phyloP scores from a whole-genome alignment of 1,140 invertebrate species.

The Conus ventricosus region DNA sequence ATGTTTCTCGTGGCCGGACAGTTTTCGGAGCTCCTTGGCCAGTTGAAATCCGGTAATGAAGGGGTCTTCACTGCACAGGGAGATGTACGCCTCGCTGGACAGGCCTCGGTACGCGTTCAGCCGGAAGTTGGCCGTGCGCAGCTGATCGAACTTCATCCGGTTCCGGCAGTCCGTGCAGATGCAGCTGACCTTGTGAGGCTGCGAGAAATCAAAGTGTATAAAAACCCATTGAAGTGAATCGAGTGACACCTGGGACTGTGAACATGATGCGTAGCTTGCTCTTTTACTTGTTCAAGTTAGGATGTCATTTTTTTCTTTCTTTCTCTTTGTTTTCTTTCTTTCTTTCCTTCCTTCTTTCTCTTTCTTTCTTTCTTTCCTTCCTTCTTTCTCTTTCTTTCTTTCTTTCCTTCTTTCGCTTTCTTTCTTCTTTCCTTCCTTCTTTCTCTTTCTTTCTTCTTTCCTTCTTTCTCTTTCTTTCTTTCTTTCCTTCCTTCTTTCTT shows the following conservation, averaged over 20 bases:
- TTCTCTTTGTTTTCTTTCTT: background rate
- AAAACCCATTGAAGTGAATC: background rate
- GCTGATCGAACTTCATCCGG: conserved; percentile 71
- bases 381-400: conserved; percentile 17
- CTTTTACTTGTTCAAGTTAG: background rate
- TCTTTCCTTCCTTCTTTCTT: conserved; percentile 3
- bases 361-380: background rate
- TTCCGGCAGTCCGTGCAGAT: conserved; percentile 78
- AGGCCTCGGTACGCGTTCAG: conserved; percentile 72
- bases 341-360: too few species aligned
- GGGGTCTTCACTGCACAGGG: conserved; percentile 81
- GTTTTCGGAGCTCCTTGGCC: conserved; percentile 76
- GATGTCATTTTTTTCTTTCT: background rate
- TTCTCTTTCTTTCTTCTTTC: background rate
- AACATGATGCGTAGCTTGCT: background rate
- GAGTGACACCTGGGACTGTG: background rate
- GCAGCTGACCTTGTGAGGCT: conserved; percentile 79
- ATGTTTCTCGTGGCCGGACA: conserved; percentile 76
- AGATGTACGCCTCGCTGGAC: conserved; percentile 79
- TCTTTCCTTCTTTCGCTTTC: background rate
- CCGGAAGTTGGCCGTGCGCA: conserved; percentile 68
- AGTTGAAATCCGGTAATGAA: conserved; percentile 81
- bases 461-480: background rate
- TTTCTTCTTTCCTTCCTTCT: background rate
- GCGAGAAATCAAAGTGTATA: background rate